Conservation (phyloP, 2,113 vertebrate species). For the Oryzias javanicus region DNA sequence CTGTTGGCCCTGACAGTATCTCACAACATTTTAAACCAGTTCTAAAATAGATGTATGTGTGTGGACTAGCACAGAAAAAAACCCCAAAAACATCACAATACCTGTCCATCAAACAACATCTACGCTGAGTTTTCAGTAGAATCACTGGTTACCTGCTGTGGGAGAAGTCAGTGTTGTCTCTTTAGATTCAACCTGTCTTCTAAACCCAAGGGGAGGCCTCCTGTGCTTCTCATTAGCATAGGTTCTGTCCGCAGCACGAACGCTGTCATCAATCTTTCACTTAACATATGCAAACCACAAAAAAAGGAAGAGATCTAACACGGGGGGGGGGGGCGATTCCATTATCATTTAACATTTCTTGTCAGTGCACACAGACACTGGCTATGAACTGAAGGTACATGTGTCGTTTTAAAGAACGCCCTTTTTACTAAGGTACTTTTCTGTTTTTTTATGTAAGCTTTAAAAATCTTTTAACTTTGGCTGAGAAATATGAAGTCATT, state of each 20-base stretch:
- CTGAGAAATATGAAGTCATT: too few species aligned
- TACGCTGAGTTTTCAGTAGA: neutral
- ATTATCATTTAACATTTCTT: too few species aligned
- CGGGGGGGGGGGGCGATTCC: too few species aligned
- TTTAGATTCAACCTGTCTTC: conserved; percentile 30
- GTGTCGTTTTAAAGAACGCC: too few species aligned
- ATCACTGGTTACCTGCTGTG: conserved; percentile 5
- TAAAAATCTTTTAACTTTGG: too few species aligned
- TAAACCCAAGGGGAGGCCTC: conserved; percentile 45
- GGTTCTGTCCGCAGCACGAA: conserved; percentile 45
- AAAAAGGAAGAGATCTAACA: neutral
- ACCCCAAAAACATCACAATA: conserved; percentile 3
- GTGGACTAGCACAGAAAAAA: neutral
- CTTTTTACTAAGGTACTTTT: too few species aligned
- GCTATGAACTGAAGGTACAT: too few species aligned
- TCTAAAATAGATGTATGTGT: neutral
- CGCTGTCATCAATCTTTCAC: conserved; percentile 61
- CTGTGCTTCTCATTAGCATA: conserved; percentile 61
- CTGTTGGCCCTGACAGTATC: neutral
- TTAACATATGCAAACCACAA: conserved; percentile 50
- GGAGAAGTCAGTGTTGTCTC: conserved; percentile 14
- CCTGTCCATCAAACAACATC: neutral
- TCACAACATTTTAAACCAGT: conserved; percentile 7
- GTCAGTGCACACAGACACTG: too few species aligned
- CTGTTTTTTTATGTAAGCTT: too few species aligned